Evolutionary conservation across 2,888 invertebrate species (phyloP), one percentile per base, ranked within the genome.

Genomic region (Cephus pulcher): DNA sequence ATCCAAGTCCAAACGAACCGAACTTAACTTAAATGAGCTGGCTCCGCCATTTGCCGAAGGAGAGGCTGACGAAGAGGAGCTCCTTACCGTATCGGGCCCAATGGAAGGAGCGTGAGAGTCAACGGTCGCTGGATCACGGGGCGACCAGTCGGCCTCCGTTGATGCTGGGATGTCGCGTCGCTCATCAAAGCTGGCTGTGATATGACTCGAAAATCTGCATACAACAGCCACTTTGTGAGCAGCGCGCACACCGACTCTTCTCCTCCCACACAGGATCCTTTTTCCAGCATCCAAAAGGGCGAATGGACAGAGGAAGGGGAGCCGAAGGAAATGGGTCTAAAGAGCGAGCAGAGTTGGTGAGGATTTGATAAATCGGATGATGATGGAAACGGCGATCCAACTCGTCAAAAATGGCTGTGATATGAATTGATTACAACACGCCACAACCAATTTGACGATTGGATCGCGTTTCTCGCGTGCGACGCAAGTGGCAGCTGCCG

Each of bases 161-260:
- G n/a, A 73, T 34, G n/a, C 70, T 80, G 82, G 78, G 84, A 90
- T 91, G 92, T 91, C 92, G 92, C 92, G 92, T 88, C 96, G 97
- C 97, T 97, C 97, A 97, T 97, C 97, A 97, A 98, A 97, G 97
- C 98, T 97, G 97, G 97, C 97, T 98, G 97, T 97, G 97, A 97
- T 97, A 97, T 97, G 97, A 93, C 87, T 89, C 87, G 88, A 88
- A 87, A 88, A 91, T 89, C 92, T 92, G 94, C 97, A 97, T 94
- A 95, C 94, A 93, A 97, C 97, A 96, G 93, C 96, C 96, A 96
- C 96, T 96, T 97, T 96, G 97, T 95, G 97, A 97, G 97, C 93
- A 94, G 92, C 93, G 93, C 93, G 87, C 89, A 87, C 86, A 83
- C 81, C 71, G 73, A 78, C 32, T 30, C 33, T 78, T 74, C 80